Percentiles rank a stretch among this genome's conserved stretches.
Conservation (phyloP, 2,888 invertebrate genomes). For the Dexiosoma caninum region DNA sequence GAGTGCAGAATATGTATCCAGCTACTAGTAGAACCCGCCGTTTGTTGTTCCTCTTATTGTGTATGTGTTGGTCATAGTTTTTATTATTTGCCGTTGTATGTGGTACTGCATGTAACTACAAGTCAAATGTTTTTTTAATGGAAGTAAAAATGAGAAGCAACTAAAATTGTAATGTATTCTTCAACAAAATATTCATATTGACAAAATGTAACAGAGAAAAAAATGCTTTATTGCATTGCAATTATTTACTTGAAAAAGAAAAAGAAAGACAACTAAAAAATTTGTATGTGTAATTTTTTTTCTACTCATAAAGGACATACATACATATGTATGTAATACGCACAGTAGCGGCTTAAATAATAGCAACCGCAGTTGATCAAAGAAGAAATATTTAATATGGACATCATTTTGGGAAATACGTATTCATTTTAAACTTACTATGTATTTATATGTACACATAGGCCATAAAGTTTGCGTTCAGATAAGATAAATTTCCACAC, state of each 20-base stretch:
- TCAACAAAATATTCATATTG: slow-evolving; percentile 28
- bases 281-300: background rate
- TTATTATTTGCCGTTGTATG: background rate
- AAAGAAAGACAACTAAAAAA: background rate
- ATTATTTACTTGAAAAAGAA: slow-evolving; percentile 36
- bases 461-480: too few relatives aligned
- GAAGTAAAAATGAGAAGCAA: background rate
- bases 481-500: too few relatives aligned
- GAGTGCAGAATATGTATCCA: slow-evolving; percentile 36
- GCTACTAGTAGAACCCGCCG: background rate
- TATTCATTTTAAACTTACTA: too few relatives aligned
- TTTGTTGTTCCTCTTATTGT: background rate
- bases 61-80: background rate
- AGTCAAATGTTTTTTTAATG: background rate
- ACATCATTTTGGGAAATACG: too few relatives aligned
- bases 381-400: too few relatives aligned
- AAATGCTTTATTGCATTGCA: slow-evolving; percentile 48
- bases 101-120: slow-evolving; percentile 11
- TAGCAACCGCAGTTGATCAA: too few relatives aligned
- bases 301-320: too few relatives aligned
- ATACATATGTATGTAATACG: too few relatives aligned
- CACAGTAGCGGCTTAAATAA: too few relatives aligned
- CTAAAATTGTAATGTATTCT: background rate
- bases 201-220: slow-evolving; percentile 13
- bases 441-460: too few relatives aligned